Conservation (phyloP, 2,888 invertebrate genomes). For the Heteromyza rotundicornis region DNA sequence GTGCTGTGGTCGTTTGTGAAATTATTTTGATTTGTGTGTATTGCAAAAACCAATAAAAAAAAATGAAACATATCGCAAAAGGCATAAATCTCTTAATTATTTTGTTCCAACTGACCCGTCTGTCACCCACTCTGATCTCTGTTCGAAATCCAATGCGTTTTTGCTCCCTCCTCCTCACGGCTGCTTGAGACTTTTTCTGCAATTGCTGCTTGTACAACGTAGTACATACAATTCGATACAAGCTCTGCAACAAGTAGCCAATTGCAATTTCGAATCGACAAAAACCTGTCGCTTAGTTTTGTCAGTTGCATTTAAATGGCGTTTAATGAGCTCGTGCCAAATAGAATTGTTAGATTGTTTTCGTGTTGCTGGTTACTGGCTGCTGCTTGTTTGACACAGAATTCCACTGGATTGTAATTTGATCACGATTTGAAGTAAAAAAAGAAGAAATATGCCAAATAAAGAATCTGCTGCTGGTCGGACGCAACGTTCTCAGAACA, state of each 20-base stretch:
- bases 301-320: constrained; percentile 55
- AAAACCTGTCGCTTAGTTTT: not conserved
- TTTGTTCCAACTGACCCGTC: not conserved
- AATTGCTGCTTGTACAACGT: not conserved
- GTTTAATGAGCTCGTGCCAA: constrained; percentile 60
- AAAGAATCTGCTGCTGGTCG: no score
- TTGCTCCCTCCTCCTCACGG: not conserved
- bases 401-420: no score
- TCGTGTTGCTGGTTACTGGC: no score
- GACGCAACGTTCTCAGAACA: no score
- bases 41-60: not conserved
- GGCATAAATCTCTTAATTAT: not conserved
- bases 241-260: no score
- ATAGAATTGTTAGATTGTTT: constrained; percentile 41
- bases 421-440: not conserved
- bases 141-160: not conserved
- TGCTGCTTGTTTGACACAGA: no score
- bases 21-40: not conserved
- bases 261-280: not conserved
- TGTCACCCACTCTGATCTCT: not conserved
- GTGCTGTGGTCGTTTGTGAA: not conserved
- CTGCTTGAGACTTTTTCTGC: not conserved
- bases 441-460: not conserved
- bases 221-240: not conserved
- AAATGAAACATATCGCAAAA: no score